Percentiles rank a stretch among this genome's conserved stretches.
These are phyloP conservation scores for Parnassius apollo DNA, from an alignment of 2,888 invertebrate species.

Conservation along the genomic window DNA sequence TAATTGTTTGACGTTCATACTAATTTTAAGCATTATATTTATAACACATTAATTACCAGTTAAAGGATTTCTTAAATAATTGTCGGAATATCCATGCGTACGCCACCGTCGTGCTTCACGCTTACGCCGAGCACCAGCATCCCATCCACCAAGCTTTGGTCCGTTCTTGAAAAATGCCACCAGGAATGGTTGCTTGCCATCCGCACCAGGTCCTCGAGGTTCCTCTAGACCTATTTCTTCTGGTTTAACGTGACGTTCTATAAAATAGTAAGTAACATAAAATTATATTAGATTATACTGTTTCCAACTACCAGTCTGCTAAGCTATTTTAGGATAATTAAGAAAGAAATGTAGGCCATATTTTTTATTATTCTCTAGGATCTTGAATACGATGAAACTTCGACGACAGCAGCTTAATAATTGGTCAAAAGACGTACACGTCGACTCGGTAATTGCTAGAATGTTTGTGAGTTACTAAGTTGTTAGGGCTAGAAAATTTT, in stretches of 20 bases:
- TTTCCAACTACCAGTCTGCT: too few species aligned
- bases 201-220: constrained; percentile 80
- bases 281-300: too few species aligned
- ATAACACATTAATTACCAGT: constrained; percentile 59
- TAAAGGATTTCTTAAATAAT: constrained; percentile 79
- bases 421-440: too few species aligned
- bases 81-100: constrained; percentile 72
- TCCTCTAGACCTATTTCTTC: constrained; percentile 93
- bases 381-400: too few species aligned
- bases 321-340: too few species aligned
- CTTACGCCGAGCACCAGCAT: constrained; percentile 80
- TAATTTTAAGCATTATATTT: constrained; percentile 1
- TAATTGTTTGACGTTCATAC: too few species aligned
- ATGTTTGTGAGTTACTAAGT: too few species aligned
- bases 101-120: constrained; percentile 80
- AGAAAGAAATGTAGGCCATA: too few species aligned
- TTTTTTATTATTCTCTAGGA: too few species aligned
- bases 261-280: constrained; percentile 1
- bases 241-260: constrained; percentile 90
- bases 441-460: too few species aligned
- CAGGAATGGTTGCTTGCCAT: constrained; percentile 94
- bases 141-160: constrained; percentile 72
- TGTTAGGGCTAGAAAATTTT: too few species aligned
- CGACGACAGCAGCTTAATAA: too few species aligned
- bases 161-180: constrained; percentile 92